Evolutionary conservation across 2,113 vertebrate genomes (phyloP).

Genomic region (Silurus meridionalis): DNA sequence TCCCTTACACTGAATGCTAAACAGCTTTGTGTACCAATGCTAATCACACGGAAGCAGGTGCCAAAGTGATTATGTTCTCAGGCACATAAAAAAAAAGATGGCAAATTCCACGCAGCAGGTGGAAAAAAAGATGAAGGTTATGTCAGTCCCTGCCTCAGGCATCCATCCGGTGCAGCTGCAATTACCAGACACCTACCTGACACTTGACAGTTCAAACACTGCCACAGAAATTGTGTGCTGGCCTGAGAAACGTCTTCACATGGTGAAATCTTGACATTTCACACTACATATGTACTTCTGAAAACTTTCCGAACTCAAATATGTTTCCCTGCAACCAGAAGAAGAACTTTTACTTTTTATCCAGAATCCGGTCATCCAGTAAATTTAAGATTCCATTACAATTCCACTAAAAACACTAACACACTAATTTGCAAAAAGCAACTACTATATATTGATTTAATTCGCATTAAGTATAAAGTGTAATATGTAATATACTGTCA

Average conservation of each 20-base stretch:
- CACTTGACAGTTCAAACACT: conserved; percentile 28
- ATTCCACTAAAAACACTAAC: background rate
- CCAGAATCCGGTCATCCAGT: background rate
- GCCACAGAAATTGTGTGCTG: background rate
- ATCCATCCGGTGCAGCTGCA: conserved; percentile 12
- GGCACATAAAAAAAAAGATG: background rate
- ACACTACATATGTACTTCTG: background rate
- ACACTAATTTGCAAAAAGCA: background rate
- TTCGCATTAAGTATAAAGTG: background rate
- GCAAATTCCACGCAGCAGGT: background rate
- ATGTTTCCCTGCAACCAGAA: background rate
- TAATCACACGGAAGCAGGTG: background rate
- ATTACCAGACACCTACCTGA: conserved; percentile 17
- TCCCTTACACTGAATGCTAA: background rate
- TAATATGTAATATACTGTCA: background rate
- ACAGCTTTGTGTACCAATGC: background rate
- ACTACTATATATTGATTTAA: background rate
- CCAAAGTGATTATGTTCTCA: background rate
- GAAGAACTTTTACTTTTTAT: background rate
- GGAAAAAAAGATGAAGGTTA: conserved; percentile 17
- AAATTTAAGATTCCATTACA: background rate
- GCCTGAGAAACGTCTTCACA: background rate
- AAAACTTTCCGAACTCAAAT: background rate
- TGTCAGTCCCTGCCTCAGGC: conserved; percentile 6
- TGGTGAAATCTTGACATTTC: background rate